Evolutionary conservation across 2,797 vertebrate species (phyloP).

Genomic region (Lacerta agilis): DNA sequence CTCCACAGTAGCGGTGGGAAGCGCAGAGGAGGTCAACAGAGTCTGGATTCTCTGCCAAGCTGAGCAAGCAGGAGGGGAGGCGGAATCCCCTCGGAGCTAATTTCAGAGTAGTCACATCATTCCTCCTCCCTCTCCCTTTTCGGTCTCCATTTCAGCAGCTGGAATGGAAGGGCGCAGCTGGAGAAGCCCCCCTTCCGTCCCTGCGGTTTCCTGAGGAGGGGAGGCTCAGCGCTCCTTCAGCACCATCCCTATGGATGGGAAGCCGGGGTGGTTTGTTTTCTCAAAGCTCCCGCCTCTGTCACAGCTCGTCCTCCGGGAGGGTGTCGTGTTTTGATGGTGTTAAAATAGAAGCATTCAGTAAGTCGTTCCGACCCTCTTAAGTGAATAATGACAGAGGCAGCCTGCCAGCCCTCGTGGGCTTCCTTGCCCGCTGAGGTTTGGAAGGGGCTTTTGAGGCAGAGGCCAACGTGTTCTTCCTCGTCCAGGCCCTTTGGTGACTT

Average conservation of each 20-base stretch:
- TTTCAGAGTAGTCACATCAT: neutral
- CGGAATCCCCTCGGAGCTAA: constrained; percentile 21
- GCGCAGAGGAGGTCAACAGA: rapidly evolving
- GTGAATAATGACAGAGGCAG: neutral
- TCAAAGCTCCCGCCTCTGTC: constrained; percentile 61
- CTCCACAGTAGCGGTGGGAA: neutral
- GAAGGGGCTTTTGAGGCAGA: neutral
- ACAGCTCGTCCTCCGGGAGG: constrained; percentile 48
- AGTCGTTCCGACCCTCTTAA: constrained; percentile 53
- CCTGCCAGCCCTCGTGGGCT: neutral
- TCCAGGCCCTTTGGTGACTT: rapidly evolving
- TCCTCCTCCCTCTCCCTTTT: neutral
- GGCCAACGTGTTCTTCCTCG: too few relatives aligned
- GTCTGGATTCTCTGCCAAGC: neutral
- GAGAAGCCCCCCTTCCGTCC: constrained; percentile 46
- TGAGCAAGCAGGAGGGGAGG: neutral
- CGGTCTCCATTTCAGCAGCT: neutral
- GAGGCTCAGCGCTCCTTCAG: constrained; percentile 29
- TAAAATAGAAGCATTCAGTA: constrained; percentile 48
- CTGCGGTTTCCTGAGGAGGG: constrained; percentile 65
- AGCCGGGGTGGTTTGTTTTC: constrained; percentile 70
- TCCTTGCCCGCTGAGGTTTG: neutral
- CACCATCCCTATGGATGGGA: constrained; percentile 63
- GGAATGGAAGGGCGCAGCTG: neutral
- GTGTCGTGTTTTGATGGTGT: constrained; percentile 20